These are phyloP conservation scores for Crepidodera aurea DNA, from an alignment of 2,888 invertebrate species.

Conservation along the genomic window DNA sequence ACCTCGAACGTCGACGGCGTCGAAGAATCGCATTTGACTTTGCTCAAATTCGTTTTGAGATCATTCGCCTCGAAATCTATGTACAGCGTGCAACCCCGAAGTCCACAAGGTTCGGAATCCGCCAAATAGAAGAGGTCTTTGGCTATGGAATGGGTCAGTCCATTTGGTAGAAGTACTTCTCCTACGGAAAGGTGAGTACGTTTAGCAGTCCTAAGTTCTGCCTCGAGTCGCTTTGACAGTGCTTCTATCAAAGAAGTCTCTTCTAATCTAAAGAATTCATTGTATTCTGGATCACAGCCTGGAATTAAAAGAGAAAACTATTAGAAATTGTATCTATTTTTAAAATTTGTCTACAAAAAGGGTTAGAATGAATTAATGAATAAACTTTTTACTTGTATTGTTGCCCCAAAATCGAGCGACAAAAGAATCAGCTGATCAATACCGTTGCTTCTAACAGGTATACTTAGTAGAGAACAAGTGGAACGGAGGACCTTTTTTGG, in stretches of 20 bases:
- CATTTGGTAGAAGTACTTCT: slow-evolving; percentile 84
- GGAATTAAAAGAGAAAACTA: slow-evolving; percentile 8
- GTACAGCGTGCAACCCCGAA: slow-evolving; percentile 82
- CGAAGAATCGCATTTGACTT: slow-evolving; percentile 83
- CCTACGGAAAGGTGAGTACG: slow-evolving; percentile 78
- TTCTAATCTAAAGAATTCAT: slow-evolving; percentile 43
- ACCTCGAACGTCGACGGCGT: slow-evolving; percentile 90
- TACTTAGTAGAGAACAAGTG: neutral
- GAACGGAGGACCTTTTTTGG: neutral
- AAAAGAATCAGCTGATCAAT: slow-evolving; percentile 24
- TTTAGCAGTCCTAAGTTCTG: slow-evolving; percentile 81
- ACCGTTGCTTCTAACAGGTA: slow-evolving; percentile 32
- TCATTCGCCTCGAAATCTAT: slow-evolving; percentile 80
- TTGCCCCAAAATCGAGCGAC: neutral
- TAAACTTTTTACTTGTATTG: too few relatives aligned
- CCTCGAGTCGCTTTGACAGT: slow-evolving; percentile 78
- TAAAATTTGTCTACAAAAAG: too few relatives aligned
- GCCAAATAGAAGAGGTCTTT: slow-evolving; percentile 80
- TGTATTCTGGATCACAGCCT: slow-evolving; percentile 23
- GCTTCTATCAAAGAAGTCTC: slow-evolving; percentile 70
- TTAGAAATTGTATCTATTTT: neutral
- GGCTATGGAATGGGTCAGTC: slow-evolving; percentile 79
- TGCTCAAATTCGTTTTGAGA: slow-evolving; percentile 74
- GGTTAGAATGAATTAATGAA: too few relatives aligned
- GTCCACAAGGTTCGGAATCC: slow-evolving; percentile 89